Percentiles rank a stretch among this genome's conserved stretches.
Conservation (phyloP, 2,888 invertebrate species). For the Ommatoiulus sabulosus region DNA sequence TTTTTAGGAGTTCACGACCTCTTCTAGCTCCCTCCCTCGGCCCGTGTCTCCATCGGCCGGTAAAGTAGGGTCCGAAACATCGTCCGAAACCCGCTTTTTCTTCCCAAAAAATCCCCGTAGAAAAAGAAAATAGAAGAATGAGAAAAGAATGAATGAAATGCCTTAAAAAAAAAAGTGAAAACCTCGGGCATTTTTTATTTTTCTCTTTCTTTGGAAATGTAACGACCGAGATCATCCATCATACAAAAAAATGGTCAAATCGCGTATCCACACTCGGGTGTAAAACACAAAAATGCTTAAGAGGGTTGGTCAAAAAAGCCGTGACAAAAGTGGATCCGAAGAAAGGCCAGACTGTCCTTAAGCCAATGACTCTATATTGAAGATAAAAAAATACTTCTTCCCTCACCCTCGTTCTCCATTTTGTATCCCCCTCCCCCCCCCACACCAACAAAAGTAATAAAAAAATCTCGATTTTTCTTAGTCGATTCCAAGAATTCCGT, state of each 20-base stretch:
- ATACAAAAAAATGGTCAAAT: conserved; percentile 29
- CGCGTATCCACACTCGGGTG: conserved; percentile 24
- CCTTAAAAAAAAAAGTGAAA: background rate
- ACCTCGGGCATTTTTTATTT: background rate
- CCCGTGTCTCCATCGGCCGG: background rate
- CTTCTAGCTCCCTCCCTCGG: background rate
- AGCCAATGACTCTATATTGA: background rate
- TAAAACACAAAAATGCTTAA: conserved; percentile 36
- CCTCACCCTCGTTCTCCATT: background rate
- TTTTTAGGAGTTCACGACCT: conserved; percentile 31
- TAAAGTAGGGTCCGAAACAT: background rate
- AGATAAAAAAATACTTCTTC: background rate
- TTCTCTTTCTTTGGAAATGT: background rate
- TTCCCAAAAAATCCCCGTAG: background rate
- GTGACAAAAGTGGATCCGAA: conserved; percentile 11
- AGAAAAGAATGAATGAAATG: background rate
- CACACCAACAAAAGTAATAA: conserved; percentile 13
- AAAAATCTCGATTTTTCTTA: background rate
- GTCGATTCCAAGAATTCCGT: background rate
- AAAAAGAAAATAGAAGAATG: background rate
- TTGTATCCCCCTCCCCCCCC: background rate
- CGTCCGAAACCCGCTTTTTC: background rate
- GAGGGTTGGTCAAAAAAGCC: conserved; percentile 9
- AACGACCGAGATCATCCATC: conserved; percentile 39
- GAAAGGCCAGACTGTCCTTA: conserved; percentile 22